Percentiles rank a stretch among this genome's conserved stretches.
These are phyloP conservation scores for Lepidocolaptes lacrymiger DNA, from an alignment of 2,797 vertebrate species.

Conservation along the genomic window DNA sequence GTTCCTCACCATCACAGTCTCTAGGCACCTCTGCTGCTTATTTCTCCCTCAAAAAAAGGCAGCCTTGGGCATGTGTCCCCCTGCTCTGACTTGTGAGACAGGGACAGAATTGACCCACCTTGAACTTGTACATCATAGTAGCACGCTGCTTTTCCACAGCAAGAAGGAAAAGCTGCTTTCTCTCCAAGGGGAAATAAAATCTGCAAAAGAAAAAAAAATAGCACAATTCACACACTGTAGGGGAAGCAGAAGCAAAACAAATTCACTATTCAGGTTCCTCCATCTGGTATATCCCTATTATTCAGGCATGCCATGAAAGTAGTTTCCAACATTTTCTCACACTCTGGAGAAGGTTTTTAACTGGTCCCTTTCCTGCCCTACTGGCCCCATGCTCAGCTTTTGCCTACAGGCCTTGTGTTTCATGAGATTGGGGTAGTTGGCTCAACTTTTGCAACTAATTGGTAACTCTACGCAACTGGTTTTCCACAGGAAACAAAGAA, in stretches of 20 bases:
- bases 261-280: neutral
- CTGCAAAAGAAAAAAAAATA: neutral
- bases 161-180: neutral
- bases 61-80: neutral
- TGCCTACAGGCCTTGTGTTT: neutral
- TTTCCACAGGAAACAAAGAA: neutral
- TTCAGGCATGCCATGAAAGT: neutral
- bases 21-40: neutral
- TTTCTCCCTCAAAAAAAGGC: neutral
- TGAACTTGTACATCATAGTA: neutral
- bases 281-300: neutral
- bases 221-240: neutral
- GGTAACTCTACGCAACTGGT: neutral
- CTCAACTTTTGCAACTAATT: neutral
- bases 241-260: neutral
- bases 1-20: neutral
- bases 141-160: neutral
- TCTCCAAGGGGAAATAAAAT: neutral
- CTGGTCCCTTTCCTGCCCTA: neutral
- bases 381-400: neutral
- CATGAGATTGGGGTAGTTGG: neutral
- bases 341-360: neutral
- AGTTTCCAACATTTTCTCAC: neutral
- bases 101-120: neutral
- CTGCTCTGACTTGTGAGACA: neutral